A percentile compares a stretch with the other conserved stretches of the same genome.
Conservation (phyloP, 2,113 vertebrate species). For the Prochilodus magdalenae region DNA sequence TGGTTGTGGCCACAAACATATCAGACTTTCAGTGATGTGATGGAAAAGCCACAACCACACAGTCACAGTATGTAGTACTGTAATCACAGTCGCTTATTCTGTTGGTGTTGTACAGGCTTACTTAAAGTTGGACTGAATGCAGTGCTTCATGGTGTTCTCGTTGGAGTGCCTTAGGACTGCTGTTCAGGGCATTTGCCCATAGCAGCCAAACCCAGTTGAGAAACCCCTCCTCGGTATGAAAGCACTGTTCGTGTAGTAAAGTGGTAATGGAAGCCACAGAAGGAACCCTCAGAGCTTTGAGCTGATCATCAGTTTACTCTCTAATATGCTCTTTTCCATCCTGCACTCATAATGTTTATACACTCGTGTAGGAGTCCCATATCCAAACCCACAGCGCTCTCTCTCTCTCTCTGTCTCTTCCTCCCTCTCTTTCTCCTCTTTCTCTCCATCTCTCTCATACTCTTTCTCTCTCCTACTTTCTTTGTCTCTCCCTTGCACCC, state of each 20-base stretch:
- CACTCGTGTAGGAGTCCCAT: slow-evolving; percentile 18
- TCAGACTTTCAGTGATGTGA: too few relatives aligned
- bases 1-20: too few relatives aligned
- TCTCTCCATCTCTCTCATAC: too few relatives aligned
- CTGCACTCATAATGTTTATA: slow-evolving; percentile 40
- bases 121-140: background rate
- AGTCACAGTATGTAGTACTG: too few relatives aligned
- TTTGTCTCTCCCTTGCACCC: background rate
- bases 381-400: background rate
- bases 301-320: slow-evolving; percentile 59
- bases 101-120: background rate
- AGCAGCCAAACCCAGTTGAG: slow-evolving; percentile 18
- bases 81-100: too few relatives aligned
- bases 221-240: slow-evolving; percentile 36
- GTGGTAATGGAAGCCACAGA: slow-evolving; percentile 51
- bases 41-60: too few relatives aligned
- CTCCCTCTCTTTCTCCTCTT: background rate
- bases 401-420: background rate
- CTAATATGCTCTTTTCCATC: slow-evolving; percentile 62
- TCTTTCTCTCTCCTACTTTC: background rate
- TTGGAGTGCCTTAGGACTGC: background rate
- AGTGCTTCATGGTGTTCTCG: background rate
- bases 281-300: slow-evolving; percentile 47
- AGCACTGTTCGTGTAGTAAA: slow-evolving; percentile 52
- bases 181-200: slow-evolving; percentile 2